A percentile compares a stretch with the other conserved stretches of the same genome.
Conservation (phyloP, 2,888 invertebrate species). For the Epinotia ramella region DNA sequence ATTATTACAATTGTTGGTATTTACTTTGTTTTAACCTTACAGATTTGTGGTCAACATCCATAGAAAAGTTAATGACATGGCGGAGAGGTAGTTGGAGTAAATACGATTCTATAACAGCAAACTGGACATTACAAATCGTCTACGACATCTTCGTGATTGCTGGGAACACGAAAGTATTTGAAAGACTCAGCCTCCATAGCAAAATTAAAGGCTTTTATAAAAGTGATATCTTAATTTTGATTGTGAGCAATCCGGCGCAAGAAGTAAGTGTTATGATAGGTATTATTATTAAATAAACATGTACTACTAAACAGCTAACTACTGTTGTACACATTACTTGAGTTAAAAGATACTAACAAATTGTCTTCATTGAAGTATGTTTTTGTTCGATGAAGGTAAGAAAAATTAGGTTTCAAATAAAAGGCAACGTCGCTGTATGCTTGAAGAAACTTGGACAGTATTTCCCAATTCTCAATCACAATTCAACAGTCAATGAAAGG, state of each 20-base stretch:
- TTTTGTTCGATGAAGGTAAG: slow-evolving; percentile 59
- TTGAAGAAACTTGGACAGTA: slow-evolving; percentile 59
- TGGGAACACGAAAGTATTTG: slow-evolving; percentile 64
- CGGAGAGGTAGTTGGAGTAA: slow-evolving; percentile 62
- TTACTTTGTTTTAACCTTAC: slow-evolving; percentile 41
- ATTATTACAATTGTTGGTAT: background rate
- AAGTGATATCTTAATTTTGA: slow-evolving; percentile 68
- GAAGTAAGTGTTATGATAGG: slow-evolving; percentile 58
- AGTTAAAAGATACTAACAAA: too few species aligned
- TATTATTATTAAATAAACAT: background rate
- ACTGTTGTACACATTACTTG: too few species aligned
- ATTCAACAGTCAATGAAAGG: slow-evolving; percentile 47
- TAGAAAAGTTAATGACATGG: slow-evolving; percentile 73
- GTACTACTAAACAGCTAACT: too few species aligned
- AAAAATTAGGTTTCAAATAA: slow-evolving; percentile 75
- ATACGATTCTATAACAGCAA: slow-evolving; percentile 54
- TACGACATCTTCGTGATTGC: slow-evolving; percentile 69
- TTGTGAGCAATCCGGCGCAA: slow-evolving; percentile 55
- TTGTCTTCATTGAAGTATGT: background rate
- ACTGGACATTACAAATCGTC: slow-evolving; percentile 58
- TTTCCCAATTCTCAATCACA: slow-evolving; percentile 65
- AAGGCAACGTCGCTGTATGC: slow-evolving; percentile 55
- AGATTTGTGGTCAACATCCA: slow-evolving; percentile 59
- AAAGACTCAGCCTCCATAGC: slow-evolving; percentile 65
- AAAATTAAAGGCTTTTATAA: slow-evolving; percentile 75